Conservation (phyloP, 2,888 invertebrate genomes). For the Apodemia mormo region DNA sequence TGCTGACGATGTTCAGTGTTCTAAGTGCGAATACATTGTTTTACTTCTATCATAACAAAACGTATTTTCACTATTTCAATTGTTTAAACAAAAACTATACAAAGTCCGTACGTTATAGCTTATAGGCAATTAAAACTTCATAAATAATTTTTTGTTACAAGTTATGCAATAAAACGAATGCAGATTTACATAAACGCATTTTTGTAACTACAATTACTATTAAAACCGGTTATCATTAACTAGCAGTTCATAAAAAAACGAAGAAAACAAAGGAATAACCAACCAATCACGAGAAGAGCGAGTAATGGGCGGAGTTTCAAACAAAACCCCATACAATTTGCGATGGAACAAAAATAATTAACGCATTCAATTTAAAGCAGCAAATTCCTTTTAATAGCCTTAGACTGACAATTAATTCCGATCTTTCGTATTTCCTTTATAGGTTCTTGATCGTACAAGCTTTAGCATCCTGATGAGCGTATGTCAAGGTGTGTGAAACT, state of each 20-base stretch:
- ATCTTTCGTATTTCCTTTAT: conserved; percentile 29
- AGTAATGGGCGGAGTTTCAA: conserved; percentile 64
- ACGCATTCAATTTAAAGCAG: conserved; percentile 54
- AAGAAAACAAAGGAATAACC: conserved; percentile 61
- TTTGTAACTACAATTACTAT: background rate
- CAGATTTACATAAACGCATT: background rate
- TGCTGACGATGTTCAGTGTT: no score
- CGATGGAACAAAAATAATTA: conserved; percentile 66
- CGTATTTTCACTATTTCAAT: no score
- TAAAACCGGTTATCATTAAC: conserved; percentile 37
- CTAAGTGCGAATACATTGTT: no score
- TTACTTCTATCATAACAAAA: no score
- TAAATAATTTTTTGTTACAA: no score
- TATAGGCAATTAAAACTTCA: no score
- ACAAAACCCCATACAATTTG: conserved; percentile 65
- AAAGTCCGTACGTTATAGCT: no score
- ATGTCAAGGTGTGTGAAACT: background rate
- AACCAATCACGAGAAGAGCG: conserved; percentile 65
- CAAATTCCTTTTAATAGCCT: conserved; percentile 38
- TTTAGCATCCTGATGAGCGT: background rate
- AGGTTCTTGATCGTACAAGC: conserved; percentile 17
- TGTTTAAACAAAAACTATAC: no score
- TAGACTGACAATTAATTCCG: conserved; percentile 30
- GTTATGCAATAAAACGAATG: background rate
- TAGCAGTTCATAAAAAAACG: conserved; percentile 60